These are phyloP conservation scores for Agriopis leucophaearia DNA, from an alignment of 2,888 invertebrate genomes.

Conservation along the genomic window DNA sequence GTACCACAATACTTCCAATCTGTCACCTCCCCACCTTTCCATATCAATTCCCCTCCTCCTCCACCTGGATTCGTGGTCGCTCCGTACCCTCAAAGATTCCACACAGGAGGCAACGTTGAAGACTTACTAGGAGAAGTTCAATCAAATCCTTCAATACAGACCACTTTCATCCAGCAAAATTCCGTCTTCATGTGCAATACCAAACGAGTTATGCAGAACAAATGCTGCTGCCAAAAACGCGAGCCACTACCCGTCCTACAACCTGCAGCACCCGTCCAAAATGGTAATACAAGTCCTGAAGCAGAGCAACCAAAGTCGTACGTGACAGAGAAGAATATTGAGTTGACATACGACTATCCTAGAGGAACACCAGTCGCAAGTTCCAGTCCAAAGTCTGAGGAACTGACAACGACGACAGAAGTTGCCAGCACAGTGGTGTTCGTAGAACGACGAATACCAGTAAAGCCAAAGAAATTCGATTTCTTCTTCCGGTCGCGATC, in stretches of 20 bases:
- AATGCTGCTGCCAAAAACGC: slow-evolving; percentile 75
- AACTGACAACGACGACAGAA: slow-evolving; percentile 81
- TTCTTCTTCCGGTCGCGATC: slow-evolving; percentile 83
- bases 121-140: slow-evolving; percentile 90
- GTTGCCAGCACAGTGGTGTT: slow-evolving; percentile 84
- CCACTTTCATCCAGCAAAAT: slow-evolving; percentile 81
- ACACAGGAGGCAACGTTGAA: slow-evolving; percentile 89
- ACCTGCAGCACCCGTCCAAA: slow-evolving; percentile 23
- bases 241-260: slow-evolving; percentile 53
- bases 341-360: slow-evolving; percentile 82
- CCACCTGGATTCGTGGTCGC: slow-evolving; percentile 75
- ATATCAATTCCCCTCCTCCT: slow-evolving; percentile 64
- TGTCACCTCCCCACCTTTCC: slow-evolving; percentile 75
- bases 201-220: slow-evolving; percentile 72
- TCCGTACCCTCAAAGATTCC: slow-evolving; percentile 77
- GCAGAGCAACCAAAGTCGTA: slow-evolving; percentile 69
- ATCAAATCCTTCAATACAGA: slow-evolving; percentile 76
- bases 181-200: slow-evolving; percentile 84
- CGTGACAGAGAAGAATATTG: slow-evolving; percentile 83
- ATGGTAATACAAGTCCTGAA: slow-evolving; percentile 45
- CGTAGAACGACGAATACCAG: slow-evolving; percentile 80
- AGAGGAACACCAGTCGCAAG: slow-evolving; percentile 74
- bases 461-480: slow-evolving; percentile 79
- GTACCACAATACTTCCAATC: slow-evolving; percentile 79
- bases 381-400: slow-evolving; percentile 71